These are phyloP conservation scores for Ceratina calcarata DNA, from an alignment of 1,140 invertebrate species.

Conservation along the genomic window DNA sequence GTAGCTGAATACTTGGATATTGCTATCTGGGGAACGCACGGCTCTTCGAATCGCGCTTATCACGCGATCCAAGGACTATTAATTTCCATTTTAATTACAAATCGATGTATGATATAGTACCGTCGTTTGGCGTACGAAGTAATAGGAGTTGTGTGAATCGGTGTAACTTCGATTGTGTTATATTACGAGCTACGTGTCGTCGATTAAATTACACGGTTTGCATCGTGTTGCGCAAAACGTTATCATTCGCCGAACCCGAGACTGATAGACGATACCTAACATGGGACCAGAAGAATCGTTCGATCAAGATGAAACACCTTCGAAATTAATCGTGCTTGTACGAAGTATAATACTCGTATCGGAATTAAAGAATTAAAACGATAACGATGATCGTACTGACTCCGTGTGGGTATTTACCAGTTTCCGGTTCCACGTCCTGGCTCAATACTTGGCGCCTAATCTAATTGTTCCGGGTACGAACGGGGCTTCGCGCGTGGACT, in stretches of 20 bases:
- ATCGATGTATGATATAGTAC: too few relatives aligned
- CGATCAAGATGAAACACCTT: too few relatives aligned
- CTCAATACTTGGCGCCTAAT: not conserved
- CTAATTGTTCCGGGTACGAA: slow-evolving; percentile 8
- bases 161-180: not conserved
- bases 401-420: not conserved
- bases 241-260: not conserved
- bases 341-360: too few relatives aligned
- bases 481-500: slow-evolving; percentile 6
- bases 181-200: slow-evolving; percentile 15
- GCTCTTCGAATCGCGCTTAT: slow-evolving; percentile 10
- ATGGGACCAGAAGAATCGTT: not conserved
- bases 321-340: too few relatives aligned
- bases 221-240: slow-evolving; percentile 30
- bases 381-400: too few relatives aligned
- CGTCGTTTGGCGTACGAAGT: not conserved
- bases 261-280: not conserved
- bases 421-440: not conserved
- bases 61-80: slow-evolving; percentile 13
- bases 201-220: slow-evolving; percentile 30
- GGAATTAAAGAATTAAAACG: too few relatives aligned
- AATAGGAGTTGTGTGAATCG: slow-evolving; percentile 7
- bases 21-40: too few relatives aligned
- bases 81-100: slow-evolving; percentile 45
- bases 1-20: not conserved